Conservation (phyloP, 2,888 invertebrate species). For the Melieria omissa region DNA sequence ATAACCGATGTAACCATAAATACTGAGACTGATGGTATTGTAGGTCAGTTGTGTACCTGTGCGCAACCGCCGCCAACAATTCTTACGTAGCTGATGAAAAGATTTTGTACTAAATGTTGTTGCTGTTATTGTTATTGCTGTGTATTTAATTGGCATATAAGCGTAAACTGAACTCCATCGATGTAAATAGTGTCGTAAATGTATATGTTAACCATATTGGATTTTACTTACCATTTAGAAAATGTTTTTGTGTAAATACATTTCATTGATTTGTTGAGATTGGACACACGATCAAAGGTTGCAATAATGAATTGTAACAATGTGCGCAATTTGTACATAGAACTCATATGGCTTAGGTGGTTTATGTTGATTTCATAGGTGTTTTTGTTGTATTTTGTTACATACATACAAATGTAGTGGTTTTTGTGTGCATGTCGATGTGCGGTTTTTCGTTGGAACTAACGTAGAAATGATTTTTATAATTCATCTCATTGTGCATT, state of each 20-base stretch:
- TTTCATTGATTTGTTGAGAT: no score
- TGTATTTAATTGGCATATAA: slow-evolving; percentile 12
- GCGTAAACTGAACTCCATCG: neutral
- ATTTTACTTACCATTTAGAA: no score
- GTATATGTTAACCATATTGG: no score
- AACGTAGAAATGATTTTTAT: neutral
- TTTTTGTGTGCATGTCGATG: neutral
- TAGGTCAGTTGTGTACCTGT: slow-evolving; percentile 62
- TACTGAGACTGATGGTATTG: slow-evolving; percentile 62
- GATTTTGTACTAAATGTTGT: slow-evolving; percentile 19
- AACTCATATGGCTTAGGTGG: no score
- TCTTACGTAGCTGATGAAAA: no score
- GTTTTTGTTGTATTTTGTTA: no score
- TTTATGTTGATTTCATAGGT: no score
- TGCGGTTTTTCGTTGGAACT: neutral
- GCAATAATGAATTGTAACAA: no score
- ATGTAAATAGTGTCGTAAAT: no score
- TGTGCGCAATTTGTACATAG: no score
- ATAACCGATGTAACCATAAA: slow-evolving; percentile 62
- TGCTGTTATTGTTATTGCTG: slow-evolving; percentile 30
- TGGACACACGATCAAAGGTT: no score
- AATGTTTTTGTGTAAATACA: no score
- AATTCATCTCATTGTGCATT: neutral
- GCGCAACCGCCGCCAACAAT: neutral
- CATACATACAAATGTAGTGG: neutral